phyloP scores from a whole-genome alignment of 2,113 vertebrate species.

The Oceanodroma tethys region DNA sequence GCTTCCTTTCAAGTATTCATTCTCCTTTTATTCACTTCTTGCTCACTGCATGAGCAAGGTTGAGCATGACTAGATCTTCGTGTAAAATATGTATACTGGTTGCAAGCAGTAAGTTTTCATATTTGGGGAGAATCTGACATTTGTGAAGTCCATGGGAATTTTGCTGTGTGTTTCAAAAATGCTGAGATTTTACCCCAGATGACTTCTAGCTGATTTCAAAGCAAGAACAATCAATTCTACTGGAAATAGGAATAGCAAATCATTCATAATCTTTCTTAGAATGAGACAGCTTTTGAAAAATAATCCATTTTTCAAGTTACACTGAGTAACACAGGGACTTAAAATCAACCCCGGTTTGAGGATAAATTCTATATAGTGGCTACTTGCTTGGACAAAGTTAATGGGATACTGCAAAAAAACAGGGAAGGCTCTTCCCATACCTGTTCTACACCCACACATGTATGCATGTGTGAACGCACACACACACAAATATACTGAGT shows the following conservation, averaged over 20 bases:
- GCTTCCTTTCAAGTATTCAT: constrained; percentile 11
- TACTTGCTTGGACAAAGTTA: background rate
- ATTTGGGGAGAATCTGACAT: background rate
- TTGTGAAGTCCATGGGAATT: background rate
- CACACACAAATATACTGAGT: background rate
- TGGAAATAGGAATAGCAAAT: background rate
- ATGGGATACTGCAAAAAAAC: background rate
- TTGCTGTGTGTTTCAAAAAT: background rate
- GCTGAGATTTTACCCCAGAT: background rate
- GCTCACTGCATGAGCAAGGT: background rate
- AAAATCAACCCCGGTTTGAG: background rate
- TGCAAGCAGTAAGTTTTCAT: background rate
- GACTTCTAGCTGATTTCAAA: background rate
- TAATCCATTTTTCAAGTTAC: constrained; percentile 12
- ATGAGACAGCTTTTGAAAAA: background rate
- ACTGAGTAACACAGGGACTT: background rate
- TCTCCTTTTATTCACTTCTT: constrained; percentile 1
- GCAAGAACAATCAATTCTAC: background rate
- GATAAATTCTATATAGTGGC: background rate
- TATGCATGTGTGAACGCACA: background rate
- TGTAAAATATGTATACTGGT: background rate
- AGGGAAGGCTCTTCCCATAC: background rate
- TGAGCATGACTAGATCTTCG: background rate
- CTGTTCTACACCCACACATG: background rate
- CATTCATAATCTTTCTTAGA: background rate